Evolutionary conservation across 2,797 vertebrate genomes (phyloP).

Genomic region (Catamblyrhynchus diadema): DNA sequence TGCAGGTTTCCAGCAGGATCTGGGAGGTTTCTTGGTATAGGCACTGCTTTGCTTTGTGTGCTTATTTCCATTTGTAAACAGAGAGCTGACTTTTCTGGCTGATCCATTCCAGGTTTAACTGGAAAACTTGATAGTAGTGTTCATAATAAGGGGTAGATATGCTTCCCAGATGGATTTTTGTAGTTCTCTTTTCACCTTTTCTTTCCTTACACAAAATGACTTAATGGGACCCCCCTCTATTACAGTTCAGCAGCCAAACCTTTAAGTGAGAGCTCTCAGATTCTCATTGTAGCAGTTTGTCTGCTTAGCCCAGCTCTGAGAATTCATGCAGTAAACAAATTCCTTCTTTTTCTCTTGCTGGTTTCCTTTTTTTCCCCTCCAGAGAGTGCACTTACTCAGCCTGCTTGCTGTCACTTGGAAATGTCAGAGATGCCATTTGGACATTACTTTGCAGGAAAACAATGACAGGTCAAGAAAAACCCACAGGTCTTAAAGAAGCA

Average conservation of each 20-base stretch:
- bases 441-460: neutral
- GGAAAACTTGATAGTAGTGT: neutral
- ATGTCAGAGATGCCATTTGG: neutral
- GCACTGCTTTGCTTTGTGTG: neutral
- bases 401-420: neutral
- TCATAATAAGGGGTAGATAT: neutral
- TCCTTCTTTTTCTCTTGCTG: neutral
- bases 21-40: neutral
- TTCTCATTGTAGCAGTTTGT: neutral
- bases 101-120: neutral
- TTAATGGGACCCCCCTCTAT: neutral
- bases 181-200: neutral
- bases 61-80: neutral
- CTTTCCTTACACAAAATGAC: neutral
- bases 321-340: neutral
- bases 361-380: neutral
- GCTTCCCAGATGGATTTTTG: neutral
- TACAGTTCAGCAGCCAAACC: neutral
- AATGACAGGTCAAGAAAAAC: neutral
- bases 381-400: neutral
- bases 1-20: neutral
- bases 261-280: neutral
- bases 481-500: neutral
- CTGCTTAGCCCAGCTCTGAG: neutral
- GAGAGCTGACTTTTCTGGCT: neutral